These are phyloP conservation scores for Microtus ochrogaster DNA, from an alignment of 2,113 vertebrate genomes.

Conservation along the genomic window DNA sequence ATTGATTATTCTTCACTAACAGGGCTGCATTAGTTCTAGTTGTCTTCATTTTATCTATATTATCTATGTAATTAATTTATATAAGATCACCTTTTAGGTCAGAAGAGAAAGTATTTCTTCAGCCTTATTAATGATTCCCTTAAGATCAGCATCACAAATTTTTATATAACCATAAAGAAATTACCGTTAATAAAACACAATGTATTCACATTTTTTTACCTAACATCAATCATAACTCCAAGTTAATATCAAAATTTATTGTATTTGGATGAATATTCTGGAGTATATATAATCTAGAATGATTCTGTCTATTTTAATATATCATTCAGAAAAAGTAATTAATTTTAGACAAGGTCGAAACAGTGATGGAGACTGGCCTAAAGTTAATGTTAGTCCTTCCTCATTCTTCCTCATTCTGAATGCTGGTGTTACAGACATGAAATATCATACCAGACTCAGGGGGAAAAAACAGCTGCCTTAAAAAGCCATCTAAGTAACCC, in stretches of 20 bases:
- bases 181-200: background rate
- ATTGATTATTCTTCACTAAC: background rate
- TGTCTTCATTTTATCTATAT: background rate
- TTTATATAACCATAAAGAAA: background rate
- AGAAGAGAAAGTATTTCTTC: background rate
- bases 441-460: background rate
- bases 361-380: background rate
- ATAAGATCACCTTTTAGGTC: background rate
- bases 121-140: background rate
- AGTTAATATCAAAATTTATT: conserved; percentile 4
- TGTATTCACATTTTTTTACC: background rate
- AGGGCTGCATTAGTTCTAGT: background rate
- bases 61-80: background rate
- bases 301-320: background rate
- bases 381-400: background rate
- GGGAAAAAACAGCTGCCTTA: background rate
- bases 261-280: background rate
- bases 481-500: background rate
- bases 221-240: background rate
- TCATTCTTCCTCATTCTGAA: background rate
- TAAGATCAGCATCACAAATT: background rate
- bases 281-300: background rate
- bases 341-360: background rate
- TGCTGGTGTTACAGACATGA: too few relatives aligned
- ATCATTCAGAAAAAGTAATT: background rate